A percentile compares a stretch with the other conserved stretches of the same genome.
Conservation (phyloP, 1,140 invertebrate genomes). For the Zaprionus ghesquierei region DNA sequence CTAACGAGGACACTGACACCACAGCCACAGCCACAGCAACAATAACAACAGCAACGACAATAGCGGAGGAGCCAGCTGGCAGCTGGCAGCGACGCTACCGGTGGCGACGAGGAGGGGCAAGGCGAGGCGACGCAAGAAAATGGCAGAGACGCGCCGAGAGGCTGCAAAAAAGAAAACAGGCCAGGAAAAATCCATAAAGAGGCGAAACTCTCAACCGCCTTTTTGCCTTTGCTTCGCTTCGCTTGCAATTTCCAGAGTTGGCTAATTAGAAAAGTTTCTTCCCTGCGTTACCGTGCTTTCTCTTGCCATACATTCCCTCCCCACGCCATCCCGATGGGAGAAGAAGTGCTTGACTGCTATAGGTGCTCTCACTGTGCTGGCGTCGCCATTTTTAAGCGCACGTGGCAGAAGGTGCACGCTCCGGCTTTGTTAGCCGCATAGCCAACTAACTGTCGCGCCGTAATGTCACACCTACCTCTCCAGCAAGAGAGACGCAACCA, state of each 20-base stretch:
- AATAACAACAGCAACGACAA: not conserved
- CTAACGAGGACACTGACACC: conserved; percentile 82
- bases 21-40: conserved; percentile 29
- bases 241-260: conserved; percentile 31
- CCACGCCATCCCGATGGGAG: not conserved
- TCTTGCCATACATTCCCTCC: not conserved
- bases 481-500: conserved; percentile 75
- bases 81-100: not conserved
- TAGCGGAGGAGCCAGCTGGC: conserved; percentile 31
- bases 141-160: not conserved
- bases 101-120: not conserved
- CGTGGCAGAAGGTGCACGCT: conserved; percentile 53
- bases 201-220: conserved; percentile 56
- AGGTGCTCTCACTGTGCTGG: conserved; percentile 57
- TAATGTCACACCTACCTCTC: conserved; percentile 79
- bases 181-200: conserved; percentile 76
- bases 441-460: conserved; percentile 51
- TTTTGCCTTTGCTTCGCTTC: not conserved
- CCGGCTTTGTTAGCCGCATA: conserved; percentile 48
- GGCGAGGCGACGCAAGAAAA: not conserved
- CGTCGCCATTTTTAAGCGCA: conserved; percentile 74
- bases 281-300: not conserved
- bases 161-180: conserved; percentile 36
- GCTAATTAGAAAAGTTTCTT: conserved; percentile 74
- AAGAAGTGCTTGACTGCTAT: conserved; percentile 51